These are phyloP conservation scores for Lutjanus erythropterus DNA, from an alignment of 2,113 vertebrate genomes.

Conservation along the genomic window DNA sequence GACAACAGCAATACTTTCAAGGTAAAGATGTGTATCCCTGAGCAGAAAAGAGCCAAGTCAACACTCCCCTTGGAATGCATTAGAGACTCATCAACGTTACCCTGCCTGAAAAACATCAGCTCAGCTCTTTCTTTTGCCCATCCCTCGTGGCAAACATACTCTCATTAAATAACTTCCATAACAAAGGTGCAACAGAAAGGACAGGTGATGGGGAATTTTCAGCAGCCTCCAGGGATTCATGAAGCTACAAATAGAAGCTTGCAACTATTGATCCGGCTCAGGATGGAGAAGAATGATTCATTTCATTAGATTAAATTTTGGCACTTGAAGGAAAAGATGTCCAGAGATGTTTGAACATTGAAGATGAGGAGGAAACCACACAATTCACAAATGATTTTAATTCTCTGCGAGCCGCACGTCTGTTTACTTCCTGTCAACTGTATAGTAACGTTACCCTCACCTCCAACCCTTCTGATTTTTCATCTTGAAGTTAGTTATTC, in stretches of 20 bases:
- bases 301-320: background rate
- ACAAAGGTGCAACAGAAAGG: constrained; percentile 53
- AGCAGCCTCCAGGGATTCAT: constrained; percentile 23
- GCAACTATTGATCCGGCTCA: constrained; percentile 41
- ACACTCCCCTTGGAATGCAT: constrained; percentile 80
- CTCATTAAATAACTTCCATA: constrained; percentile 81
- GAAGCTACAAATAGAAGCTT: constrained; percentile 12
- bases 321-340: background rate
- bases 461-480: no score
- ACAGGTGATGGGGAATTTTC: constrained; percentile 51
- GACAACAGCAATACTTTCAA: constrained; percentile 74
- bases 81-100: constrained; percentile 77
- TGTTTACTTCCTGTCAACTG: no score
- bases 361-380: background rate
- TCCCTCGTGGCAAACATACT: constrained; percentile 75
- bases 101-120: constrained; percentile 73
- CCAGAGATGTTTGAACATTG: background rate
- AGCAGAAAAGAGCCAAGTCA: constrained; percentile 79
- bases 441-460: no score
- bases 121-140: constrained; percentile 80
- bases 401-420: no score
- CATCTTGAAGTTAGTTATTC: no score
- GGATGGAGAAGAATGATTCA: constrained; percentile 13
- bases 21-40: constrained; percentile 69
- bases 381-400: background rate